Base-by-base conservation (phyloP, 2,113 vertebrate species). In the Erinaceus europaeus region DNA sequence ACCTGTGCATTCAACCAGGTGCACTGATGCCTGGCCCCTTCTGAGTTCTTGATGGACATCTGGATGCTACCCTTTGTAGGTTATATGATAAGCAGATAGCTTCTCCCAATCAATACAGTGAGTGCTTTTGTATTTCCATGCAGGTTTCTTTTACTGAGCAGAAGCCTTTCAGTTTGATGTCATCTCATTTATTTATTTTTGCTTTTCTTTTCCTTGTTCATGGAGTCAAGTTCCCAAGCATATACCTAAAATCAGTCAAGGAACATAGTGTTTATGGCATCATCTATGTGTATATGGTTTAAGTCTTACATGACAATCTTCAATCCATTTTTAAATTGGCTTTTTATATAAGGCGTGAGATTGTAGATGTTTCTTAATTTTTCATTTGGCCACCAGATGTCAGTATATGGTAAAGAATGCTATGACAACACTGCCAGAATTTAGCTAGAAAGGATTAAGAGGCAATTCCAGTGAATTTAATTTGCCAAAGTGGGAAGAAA, bases 331-430 rank as follows among this genome's bases (percentile, higher is more conserved):
- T 57, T 27, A 57, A 57, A 57, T 27, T 27, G 20, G 23, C 29
- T 57, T 57, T 57, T 18, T 57, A n/a, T n/a, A n/a, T n/a, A n/a
- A n/a, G 25, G 55, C 7, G 52, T 57, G 55, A 57, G 21, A 9
- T 11, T 21, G 4, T 40, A 34, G 20, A 65, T 80, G 42, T 84
- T 69, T 34, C 52, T 79, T 55, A 44, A 12, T 90, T 18, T 64
- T 79, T 57, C 36, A 0, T 84, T 52, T 91, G 92, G 78, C 95
- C 95, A 95, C 93, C 71, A 96, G 95, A 92, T 94, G 95, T 93
- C 95, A 96, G 61, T 93, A 44, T 88, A 69, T 0, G 32, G 87
- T 77, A 91, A 94, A 72, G 84, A 90, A 95, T 83, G 53, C 72
- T 88, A 17, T 25, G 48, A 77, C 2, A 42, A 18, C 4, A 9